phyloP scores from a whole-genome alignment of 1,140 invertebrate genomes.

The Heliconius hermathena region DNA sequence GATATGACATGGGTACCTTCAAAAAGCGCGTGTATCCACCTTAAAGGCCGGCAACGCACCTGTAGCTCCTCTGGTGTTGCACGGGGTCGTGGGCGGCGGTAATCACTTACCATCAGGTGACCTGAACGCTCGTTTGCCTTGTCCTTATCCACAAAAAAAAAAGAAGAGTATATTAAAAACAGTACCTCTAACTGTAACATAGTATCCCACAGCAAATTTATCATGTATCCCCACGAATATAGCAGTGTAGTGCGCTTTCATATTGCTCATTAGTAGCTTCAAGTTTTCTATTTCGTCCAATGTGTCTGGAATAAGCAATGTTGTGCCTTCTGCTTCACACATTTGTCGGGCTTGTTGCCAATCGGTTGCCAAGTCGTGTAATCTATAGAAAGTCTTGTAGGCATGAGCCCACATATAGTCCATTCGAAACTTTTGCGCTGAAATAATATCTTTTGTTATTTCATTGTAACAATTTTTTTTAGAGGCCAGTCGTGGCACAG shows the following conservation, averaged over 20 bases:
- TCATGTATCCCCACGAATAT: slow-evolving; percentile 66
- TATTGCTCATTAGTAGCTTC: slow-evolving; percentile 63
- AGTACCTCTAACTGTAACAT: slow-evolving; percentile 58
- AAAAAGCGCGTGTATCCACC: no score
- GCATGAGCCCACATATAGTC: slow-evolving; percentile 66
- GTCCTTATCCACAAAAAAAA: no score
- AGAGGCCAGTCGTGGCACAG: no score
- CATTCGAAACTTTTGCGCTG: slow-evolving; percentile 63
- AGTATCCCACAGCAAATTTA: slow-evolving; percentile 56
- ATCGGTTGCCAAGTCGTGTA: slow-evolving; percentile 58
- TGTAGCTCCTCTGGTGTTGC: no score
- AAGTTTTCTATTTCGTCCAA: slow-evolving; percentile 66
- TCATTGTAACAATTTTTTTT: no score
- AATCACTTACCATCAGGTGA: no score
- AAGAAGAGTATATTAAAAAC: neutral
- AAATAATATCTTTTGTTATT: slow-evolving; percentile 3
- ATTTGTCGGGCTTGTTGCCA: slow-evolving; percentile 62
- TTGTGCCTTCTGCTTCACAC: slow-evolving; percentile 62
- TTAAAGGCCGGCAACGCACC: no score
- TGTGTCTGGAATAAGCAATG: slow-evolving; percentile 53
- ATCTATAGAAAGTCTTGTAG: slow-evolving; percentile 58
- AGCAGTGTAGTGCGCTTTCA: slow-evolving; percentile 62
- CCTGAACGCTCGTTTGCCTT: no score
- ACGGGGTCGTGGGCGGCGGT: no score
- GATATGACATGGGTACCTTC: no score